A percentile compares a stretch with the other conserved stretches of the same genome.
Evolutionary conservation across 1,140 invertebrate species (phyloP).

Genomic region (Drosophila elegans): DNA sequence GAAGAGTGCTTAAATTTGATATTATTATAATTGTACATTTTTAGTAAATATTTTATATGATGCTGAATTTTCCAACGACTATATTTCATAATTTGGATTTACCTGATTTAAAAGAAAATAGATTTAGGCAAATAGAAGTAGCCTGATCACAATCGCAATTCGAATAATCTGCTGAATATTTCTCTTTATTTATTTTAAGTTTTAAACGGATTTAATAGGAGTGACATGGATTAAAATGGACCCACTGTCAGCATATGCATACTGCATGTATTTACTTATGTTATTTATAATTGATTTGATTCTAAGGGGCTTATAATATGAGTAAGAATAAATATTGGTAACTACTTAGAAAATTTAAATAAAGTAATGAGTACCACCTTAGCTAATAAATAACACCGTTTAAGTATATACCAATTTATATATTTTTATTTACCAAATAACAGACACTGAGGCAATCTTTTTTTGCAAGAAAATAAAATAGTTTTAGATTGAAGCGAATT

Average conservation of each 20-base stretch:
- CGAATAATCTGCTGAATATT: background rate
- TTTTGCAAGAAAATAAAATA: background rate
- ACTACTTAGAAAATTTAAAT: background rate
- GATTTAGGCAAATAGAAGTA: background rate
- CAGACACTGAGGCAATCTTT: background rate
- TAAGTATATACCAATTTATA: background rate
- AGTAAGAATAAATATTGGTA: too few species aligned
- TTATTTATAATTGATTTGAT: background rate
- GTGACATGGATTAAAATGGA: slow-evolving; percentile 1
- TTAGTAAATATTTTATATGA: too few species aligned
- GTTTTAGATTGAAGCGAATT: slow-evolving; percentile 1
- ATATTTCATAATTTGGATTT: too few species aligned
- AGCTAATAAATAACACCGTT: background rate
- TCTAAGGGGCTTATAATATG: background rate
- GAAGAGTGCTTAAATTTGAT: too few species aligned
- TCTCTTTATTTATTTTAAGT: background rate
- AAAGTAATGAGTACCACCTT: background rate
- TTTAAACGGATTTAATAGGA: background rate
- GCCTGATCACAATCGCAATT: background rate
- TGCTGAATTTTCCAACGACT: too few species aligned
- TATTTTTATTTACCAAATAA: background rate
- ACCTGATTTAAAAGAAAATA: background rate
- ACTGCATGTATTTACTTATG: background rate
- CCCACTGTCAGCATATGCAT: background rate
- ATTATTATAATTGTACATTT: too few species aligned